Evolutionary conservation across 2,888 invertebrate genomes (phyloP), one percentile per base, ranked within the genome.

Genomic region (Habroteleia sp.): DNA sequence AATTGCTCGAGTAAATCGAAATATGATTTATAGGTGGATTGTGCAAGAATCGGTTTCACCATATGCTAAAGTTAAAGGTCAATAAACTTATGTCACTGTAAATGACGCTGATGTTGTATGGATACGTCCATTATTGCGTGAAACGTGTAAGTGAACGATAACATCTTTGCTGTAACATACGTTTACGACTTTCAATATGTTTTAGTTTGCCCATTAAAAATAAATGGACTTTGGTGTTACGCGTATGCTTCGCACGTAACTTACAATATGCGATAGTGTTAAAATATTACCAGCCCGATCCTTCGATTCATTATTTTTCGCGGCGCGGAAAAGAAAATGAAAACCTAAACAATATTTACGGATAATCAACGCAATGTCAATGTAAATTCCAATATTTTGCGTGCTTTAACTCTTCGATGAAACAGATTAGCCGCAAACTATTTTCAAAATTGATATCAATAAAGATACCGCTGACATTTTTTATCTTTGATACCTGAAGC

Each of bases 171-270:
- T 44, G 44, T 33, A 29, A 54, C 65, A 37, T 35, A 52, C 65
- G 44, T 65, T 65, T 65, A 65, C 52, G 52, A 52, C 65, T 52
- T 65, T 65, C 65, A 44, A 65, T 65, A 65, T 52, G 27, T 65
- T 65, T 65, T 52, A 65, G 42, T 65, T 65, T 65, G 27, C 29
- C 65, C 37, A 52, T 65, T 65, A 65, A 54, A 65, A 65, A 65
- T 54, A 65, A 65, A 65, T 65, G 65, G 65, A 42, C 35, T 27
- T 65, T 16, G 10, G 37, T 17, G 37, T 58, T 14, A 31, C 50
- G 20, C 31, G 23, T 25, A 25, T 33, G 52, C 52, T 41, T 33
- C 42, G 41, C 42, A 25, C 52, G 35, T 52, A 42, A 29, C 52
- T 50, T 42, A 16, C 31, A 35, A 44, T 63, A 50, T 10, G 39